Evolutionary conservation across 2,888 invertebrate species (phyloP).

Genomic region (Rugalucina vietnamica): DNA sequence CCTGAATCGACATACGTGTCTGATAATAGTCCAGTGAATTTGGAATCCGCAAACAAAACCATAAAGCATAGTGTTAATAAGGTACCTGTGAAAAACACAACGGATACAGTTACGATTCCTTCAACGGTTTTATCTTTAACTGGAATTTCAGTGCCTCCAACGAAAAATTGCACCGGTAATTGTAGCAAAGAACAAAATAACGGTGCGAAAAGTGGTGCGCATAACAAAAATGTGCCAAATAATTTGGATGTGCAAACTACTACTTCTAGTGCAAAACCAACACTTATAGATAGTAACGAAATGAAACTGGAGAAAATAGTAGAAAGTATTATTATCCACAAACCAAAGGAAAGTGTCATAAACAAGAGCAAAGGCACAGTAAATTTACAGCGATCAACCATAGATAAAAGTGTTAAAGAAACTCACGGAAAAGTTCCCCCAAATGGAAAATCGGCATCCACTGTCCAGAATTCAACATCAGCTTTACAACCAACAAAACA

Average conservation of each 20-base stretch:
- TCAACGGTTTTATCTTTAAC: neutral
- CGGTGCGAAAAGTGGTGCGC: neutral
- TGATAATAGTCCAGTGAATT: slow-evolving; percentile 20
- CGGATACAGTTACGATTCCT: neutral
- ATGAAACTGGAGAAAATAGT: neutral
- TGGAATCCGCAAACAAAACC: slow-evolving; percentile 21
- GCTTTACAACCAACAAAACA: too few relatives aligned
- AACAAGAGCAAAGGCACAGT: neutral
- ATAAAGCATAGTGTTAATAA: neutral
- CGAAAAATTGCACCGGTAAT: neutral
- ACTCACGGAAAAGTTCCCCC: too few relatives aligned
- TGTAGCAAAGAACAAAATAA: neutral
- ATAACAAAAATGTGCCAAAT: neutral
- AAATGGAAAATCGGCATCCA: too few relatives aligned
- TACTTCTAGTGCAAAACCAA: neutral
- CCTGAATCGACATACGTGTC: slow-evolving; percentile 30
- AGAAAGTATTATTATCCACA: slow-evolving; percentile 7
- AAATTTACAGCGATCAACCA: neutral
- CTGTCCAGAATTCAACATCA: too few relatives aligned
- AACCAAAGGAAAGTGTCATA: neutral
- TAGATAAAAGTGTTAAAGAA: neutral
- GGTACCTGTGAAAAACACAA: neutral
- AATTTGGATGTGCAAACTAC: neutral
- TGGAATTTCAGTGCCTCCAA: neutral
- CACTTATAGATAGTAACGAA: neutral